Conservation (phyloP, 2,888 invertebrate species). For the Cylloceria caligata region DNA sequence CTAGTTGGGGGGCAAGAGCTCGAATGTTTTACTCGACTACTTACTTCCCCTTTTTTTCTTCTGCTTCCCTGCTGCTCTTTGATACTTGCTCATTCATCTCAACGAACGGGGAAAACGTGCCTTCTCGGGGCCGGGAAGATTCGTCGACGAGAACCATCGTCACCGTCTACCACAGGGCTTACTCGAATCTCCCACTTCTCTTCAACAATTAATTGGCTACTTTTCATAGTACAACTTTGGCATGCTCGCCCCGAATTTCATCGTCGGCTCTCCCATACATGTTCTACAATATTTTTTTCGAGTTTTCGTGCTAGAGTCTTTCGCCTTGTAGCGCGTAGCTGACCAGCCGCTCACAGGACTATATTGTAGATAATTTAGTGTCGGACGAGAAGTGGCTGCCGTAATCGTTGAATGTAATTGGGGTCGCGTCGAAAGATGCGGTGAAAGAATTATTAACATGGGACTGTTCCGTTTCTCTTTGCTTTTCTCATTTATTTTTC, state of each 20-base stretch:
- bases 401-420: constrained; percentile 30
- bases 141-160: constrained; percentile 1
- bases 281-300: not conserved
- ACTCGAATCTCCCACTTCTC: constrained; percentile 12
- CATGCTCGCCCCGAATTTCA: constrained; percentile 11
- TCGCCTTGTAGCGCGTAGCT: constrained; percentile 10
- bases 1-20: constrained; percentile 14
- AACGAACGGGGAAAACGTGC: constrained; percentile 44
- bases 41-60: constrained; percentile 20
- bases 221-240: constrained; percentile 37
- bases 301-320: constrained; percentile 3
- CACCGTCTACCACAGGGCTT: no score
- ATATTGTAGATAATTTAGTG: constrained; percentile 19
- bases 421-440: constrained; percentile 26
- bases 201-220: constrained; percentile 48
- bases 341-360: constrained; percentile 6
- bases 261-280: not conserved
- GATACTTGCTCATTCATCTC: constrained; percentile 49
- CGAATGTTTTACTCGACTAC: constrained; percentile 33
- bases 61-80: constrained; percentile 39
- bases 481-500: constrained; percentile 23
- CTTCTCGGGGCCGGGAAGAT: constrained; percentile 21
- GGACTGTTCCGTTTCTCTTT: constrained; percentile 42
- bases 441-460: not conserved
- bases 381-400: constrained; percentile 4